These are phyloP conservation scores for Dascillus cervinus DNA, from an alignment of 2,888 invertebrate genomes.

Conservation along the genomic window DNA sequence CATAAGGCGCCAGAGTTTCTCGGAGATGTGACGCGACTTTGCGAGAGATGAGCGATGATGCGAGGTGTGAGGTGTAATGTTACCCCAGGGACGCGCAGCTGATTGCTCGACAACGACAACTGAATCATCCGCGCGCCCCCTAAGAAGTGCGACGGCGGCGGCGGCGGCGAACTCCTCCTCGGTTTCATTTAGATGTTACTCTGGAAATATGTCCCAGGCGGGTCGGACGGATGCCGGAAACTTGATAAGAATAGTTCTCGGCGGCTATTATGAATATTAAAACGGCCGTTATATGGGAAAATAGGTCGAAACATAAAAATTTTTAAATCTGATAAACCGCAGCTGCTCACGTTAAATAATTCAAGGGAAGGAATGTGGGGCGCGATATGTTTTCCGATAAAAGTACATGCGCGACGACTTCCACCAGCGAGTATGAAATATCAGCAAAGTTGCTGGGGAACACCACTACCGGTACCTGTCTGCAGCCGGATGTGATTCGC, in stretches of 20 bases:
- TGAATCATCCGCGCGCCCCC: conserved; percentile 26
- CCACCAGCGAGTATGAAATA: conserved; percentile 19
- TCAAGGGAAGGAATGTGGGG: conserved; percentile 15
- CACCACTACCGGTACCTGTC: conserved; percentile 13
- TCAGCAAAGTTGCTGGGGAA: conserved; percentile 12
- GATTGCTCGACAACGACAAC: conserved; percentile 37
- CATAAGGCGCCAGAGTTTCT: conserved; percentile 30
- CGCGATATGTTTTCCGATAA: conserved; percentile 15
- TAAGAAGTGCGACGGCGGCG: conserved; percentile 12
- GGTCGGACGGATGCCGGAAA: conserved; percentile 6
- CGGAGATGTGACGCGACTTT: conserved; percentile 28
- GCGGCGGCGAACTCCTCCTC: conserved; percentile 4
- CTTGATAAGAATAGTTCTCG: conserved; percentile 9
- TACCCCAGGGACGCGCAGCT: conserved; percentile 34
- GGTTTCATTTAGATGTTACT: conserved; percentile 9
- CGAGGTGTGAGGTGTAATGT: conserved; percentile 37
- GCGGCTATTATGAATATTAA: neutral
- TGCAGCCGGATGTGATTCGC: conserved; percentile 14
- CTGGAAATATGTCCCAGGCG: conserved; percentile 11
- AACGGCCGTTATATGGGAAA: neutral
- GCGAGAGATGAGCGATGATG: conserved; percentile 31
- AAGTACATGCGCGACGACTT: conserved; percentile 10
- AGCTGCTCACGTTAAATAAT: conserved; percentile 17
- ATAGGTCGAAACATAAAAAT: conserved; percentile 6
- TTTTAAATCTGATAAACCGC: conserved; percentile 10